Percentiles rank a stretch among this genome's conserved stretches.
Conservation (phyloP, 2,113 vertebrate genomes). For the Notarius quadriscutis region DNA sequence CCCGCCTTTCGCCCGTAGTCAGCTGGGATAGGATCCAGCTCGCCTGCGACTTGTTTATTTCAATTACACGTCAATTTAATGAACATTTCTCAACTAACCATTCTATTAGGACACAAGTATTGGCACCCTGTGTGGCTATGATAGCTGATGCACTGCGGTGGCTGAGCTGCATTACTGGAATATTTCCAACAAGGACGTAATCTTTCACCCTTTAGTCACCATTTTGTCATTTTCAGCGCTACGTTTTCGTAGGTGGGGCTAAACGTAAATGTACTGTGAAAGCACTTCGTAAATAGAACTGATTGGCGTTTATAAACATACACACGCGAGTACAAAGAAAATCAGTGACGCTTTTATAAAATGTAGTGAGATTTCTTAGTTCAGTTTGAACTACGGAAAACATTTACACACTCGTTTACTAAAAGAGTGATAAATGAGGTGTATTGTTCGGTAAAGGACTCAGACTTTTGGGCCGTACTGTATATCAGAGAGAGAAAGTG, state of each 20-base stretch:
- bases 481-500: neutral
- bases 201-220: neutral
- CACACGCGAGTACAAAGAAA: neutral
- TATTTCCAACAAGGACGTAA: neutral
- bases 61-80: too few relatives aligned
- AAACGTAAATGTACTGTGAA: neutral
- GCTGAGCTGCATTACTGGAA: neutral
- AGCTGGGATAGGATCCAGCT: too few relatives aligned
- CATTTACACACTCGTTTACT: neutral
- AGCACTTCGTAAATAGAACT: neutral
- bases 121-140: neutral
- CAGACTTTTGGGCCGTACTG: conserved; percentile 5
- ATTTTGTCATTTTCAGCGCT: neutral
- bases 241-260: neutral
- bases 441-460: neutral
- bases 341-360: neutral
- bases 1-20: too few relatives aligned
- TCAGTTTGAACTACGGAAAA: neutral
- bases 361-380: neutral
- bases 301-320: neutral
- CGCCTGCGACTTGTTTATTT: too few relatives aligned
- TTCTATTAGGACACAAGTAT: neutral
- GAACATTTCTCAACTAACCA: neutral
- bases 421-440: conserved; percentile 2
- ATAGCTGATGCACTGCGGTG: neutral